phyloP scores from a whole-genome alignment of 1,140 invertebrate species.

The Cydia strobilella region DNA sequence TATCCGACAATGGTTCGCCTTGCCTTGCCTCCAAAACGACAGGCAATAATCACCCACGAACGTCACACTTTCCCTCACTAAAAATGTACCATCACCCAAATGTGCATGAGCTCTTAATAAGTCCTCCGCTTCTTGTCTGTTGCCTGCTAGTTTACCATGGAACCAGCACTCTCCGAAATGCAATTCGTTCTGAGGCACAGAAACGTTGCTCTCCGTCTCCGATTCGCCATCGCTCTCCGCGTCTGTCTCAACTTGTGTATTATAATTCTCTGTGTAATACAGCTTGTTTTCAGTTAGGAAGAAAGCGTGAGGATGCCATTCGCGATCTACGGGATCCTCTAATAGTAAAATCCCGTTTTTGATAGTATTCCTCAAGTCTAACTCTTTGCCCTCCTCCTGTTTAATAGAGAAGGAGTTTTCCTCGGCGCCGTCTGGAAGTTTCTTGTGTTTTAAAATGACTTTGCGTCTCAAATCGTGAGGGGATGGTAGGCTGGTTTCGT shows the following conservation, averaged over 20 bases:
- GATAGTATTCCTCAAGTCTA: slow-evolving; percentile 92
- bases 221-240: slow-evolving; percentile 81
- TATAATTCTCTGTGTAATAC: slow-evolving; percentile 89
- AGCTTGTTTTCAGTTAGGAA: slow-evolving; percentile 94
- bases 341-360: slow-evolving; percentile 96
- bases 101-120: slow-evolving; percentile 90
- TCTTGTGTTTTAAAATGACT: slow-evolving; percentile 97
- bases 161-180: slow-evolving; percentile 98
- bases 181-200: slow-evolving; percentile 88
- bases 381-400: slow-evolving; percentile 86
- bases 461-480: slow-evolving; percentile 88
- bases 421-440: slow-evolving; percentile 92
- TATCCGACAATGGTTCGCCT: slow-evolving; percentile 96
- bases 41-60: slow-evolving; percentile 98
- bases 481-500: slow-evolving; percentile 92
- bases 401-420: slow-evolving; percentile 85
- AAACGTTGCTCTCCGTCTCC: slow-evolving; percentile 52
- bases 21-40: slow-evolving; percentile 95
- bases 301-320: slow-evolving; percentile 97
- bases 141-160: slow-evolving; percentile 90
- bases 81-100: slow-evolving; percentile 96
- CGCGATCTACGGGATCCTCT: slow-evolving; percentile 93
- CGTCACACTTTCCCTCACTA: slow-evolving; percentile 96
- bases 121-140: slow-evolving; percentile 87
- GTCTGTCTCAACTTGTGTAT: slow-evolving; percentile 82